Evolutionary conservation across 2,113 vertebrate species (phyloP), one percentile per base, ranked within the genome.

Genomic region (Brienomyrus longianalis): DNA sequence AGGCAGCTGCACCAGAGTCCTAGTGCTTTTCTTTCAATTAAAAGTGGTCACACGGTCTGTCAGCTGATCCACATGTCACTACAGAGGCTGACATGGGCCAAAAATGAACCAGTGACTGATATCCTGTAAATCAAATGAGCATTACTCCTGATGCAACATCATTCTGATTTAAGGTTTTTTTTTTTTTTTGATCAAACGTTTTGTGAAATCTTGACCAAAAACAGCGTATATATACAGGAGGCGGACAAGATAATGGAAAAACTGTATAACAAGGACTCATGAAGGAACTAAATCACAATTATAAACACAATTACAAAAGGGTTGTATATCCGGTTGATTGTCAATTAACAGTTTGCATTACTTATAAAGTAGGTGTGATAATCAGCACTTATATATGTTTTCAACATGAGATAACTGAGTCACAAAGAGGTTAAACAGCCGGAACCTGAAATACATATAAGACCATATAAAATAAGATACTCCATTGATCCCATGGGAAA

Each of bases 1-100:
- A 56, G 86, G 70, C 35, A 54, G 66, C 35, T 88, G 70, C n/a
- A 50, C 10, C 17, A 51, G 47, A 10, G 23, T 19, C 86, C 47
- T 17, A 84, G 74, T 59, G 52, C 86, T 66, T 27, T 62, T 54
- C 56, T 13, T 80, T 11, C 35, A 47, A 74, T 87, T 50, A 31
- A 31, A 88, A 86, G 59, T 77, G 47, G 48, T 89, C 90, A 91
- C 83, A 77, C 87, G 90, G n/a, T 11, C 4, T 80, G 35, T 87
- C 50, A 87, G 52, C 62, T 77, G 70, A 88, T 52, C 45, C 43
- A 35, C 7, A 52, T 54, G 43, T 56, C 43, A 89, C 52, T 35
- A 62, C 51, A 59, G 48, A 84, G 51, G 51, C 88, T 51, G 39
- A 10, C 10, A 48, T 77, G 19, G 66, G 7, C 47, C 70, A 89